Evolutionary conservation across 2,797 vertebrate species (phyloP).

Genomic region (Carapus acus): DNA sequence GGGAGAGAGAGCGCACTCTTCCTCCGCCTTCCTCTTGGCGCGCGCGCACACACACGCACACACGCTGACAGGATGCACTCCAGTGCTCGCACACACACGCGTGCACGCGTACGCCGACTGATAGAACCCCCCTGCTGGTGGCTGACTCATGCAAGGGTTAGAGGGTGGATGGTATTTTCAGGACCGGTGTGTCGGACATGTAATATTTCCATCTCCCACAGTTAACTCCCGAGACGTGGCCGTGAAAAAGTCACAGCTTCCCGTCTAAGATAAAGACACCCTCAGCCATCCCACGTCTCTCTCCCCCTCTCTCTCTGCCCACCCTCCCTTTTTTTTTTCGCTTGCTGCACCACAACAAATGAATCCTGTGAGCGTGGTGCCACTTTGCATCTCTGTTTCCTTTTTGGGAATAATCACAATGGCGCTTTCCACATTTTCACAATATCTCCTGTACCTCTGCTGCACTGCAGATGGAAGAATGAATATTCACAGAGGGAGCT

Average conservation of each 20-base stretch:
- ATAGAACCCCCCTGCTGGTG: conserved; percentile 23
- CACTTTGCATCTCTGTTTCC: too few species aligned
- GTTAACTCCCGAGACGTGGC: conserved; percentile 31
- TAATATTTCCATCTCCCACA: conserved; percentile 29
- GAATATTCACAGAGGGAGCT: too few species aligned
- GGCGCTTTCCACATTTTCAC: too few species aligned
- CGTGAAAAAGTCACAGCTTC: conserved; percentile 29
- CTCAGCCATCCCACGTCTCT: conserved; percentile 7
- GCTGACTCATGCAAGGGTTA: conserved; percentile 45
- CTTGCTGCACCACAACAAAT: conserved; percentile 24
- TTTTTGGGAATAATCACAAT: too few species aligned
- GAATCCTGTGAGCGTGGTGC: conserved; percentile 2
- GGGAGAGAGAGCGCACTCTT: conserved; percentile 25
- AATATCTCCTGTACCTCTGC: too few species aligned
- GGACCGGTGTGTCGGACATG: conserved; percentile 19
- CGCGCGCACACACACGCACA: conserved; percentile 13
- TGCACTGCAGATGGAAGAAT: too few species aligned
- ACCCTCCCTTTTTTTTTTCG: conserved; percentile 24
- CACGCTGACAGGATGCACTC: conserved; percentile 20
- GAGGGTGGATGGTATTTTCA: conserved; percentile 30
- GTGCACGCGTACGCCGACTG: conserved; percentile 1
- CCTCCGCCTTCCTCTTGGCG: conserved; percentile 29
- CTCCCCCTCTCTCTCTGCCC: too few species aligned
- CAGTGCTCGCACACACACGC: conserved; percentile 11
- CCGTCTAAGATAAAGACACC: conserved; percentile 26